Evolutionary conservation across 2,888 invertebrate species (phyloP), one percentile per base, ranked within the genome.

Genomic region (Pilophorus perplexus): DNA sequence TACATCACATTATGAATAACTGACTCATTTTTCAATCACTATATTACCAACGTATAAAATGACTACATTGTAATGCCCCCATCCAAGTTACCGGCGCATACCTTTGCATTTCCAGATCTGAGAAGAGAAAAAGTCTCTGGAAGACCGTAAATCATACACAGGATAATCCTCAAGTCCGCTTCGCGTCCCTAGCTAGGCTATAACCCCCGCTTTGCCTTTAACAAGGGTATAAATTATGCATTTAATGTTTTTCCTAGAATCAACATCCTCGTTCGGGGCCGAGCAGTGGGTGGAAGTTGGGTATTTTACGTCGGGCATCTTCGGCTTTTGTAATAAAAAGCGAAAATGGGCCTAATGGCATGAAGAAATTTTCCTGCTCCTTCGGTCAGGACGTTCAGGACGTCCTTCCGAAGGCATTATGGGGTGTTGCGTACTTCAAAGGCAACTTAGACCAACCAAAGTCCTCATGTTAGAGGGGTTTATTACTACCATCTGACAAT

Each of bases 231-330:
- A 55, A 55, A 55, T 55, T 55, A 55, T 37, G 55, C 8, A 55
- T 55, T 55, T 55, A 55, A 38, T 55, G 55, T 55, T 55, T 55
- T 55, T 38, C 55, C 38, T 55, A 55, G 55, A 38, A 55, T 38
- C 38, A 37, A 55, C 37, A 55, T 38, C 22, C 55, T 37, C 37
- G 10, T 10, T 16, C 28, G 55, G 12, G 5, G 55, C 28, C 18
- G 28, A 27, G 28, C 8, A 14, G 14, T 4, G n/a, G 10, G 10
- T 22, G 23, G 46, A 23, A 6, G 23, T 22, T 46, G 23, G 44
- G 23, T 38, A 38, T 14, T 38, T 38, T 38, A 14, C 22, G 22
- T 14, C 23, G 12, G 23, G n/a, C n/a, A n/a, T 46, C 25, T 46
- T 44, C 44, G 3, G 12, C 14, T 38, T 2, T 14, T 14, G 6